A percentile compares a stretch with the other conserved stretches of the same genome.
Conservation (phyloP, 2,888 invertebrate species). For the Bombyx huttoni region DNA sequence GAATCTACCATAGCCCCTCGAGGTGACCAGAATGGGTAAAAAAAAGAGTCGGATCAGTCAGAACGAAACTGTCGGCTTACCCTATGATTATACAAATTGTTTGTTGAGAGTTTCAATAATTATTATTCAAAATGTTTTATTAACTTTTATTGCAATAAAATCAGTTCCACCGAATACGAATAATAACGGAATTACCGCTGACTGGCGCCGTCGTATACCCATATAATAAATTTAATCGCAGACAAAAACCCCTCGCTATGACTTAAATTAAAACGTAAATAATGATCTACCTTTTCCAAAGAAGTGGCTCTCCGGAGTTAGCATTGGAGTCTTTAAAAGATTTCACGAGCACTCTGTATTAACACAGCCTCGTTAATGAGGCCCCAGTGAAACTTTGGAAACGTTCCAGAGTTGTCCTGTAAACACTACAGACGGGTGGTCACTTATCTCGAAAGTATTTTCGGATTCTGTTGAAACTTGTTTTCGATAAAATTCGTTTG, state of each 20-base stretch:
- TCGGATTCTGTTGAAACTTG: not conserved
- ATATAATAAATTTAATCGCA: slow-evolving; percentile 20
- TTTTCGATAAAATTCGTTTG: not conserved
- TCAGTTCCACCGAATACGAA: too few relatives aligned
- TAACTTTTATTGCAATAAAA: too few relatives aligned
- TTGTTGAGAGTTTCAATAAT: too few relatives aligned
- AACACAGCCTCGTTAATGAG: slow-evolving; percentile 59
- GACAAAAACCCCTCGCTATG: slow-evolving; percentile 51
- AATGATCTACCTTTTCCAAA: not conserved
- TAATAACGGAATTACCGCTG: too few relatives aligned
- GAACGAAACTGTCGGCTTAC: too few relatives aligned
- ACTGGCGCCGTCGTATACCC: too few relatives aligned
- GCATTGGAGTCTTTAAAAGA: slow-evolving; percentile 44
- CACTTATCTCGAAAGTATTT: not conserved
- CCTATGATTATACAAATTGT: too few relatives aligned
- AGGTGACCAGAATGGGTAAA: too few relatives aligned
- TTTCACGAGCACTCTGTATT: slow-evolving; percentile 59
- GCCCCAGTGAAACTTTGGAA: slow-evolving; percentile 56
- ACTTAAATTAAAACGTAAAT: slow-evolving; percentile 44
- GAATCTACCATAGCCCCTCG: too few relatives aligned
- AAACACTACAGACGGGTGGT: slow-evolving; percentile 24
- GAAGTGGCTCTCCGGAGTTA: not conserved
- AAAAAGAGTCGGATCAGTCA: too few relatives aligned
- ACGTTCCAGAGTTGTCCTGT: slow-evolving; percentile 46
- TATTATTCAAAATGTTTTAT: too few relatives aligned